Percentiles rank a stretch among this genome's conserved stretches.
These are phyloP conservation scores for Pantelozetes paolii DNA, from an alignment of 2,888 invertebrate genomes.

Conservation along the genomic window DNA sequence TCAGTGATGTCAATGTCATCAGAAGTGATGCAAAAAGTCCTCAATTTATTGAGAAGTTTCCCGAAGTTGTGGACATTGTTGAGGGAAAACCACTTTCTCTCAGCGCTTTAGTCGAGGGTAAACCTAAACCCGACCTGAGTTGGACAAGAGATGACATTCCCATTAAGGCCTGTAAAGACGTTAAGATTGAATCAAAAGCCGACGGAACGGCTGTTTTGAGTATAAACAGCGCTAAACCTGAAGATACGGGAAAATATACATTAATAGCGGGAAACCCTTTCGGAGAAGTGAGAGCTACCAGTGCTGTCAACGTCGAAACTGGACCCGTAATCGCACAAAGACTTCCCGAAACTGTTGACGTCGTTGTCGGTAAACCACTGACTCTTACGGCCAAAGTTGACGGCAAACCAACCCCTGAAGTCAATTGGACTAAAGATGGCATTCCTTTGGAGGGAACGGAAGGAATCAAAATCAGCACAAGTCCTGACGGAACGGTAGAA, in stretches of 20 bases:
- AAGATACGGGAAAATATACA: slow-evolving; percentile 79
- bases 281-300: slow-evolving; percentile 58
- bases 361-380: slow-evolving; percentile 45
- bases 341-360: slow-evolving; percentile 19
- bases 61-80: slow-evolving; percentile 63
- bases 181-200: slow-evolving; percentile 61
- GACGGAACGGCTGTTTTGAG: slow-evolving; percentile 70
- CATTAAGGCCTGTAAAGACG: not conserved
- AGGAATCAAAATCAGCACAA: slow-evolving; percentile 49
- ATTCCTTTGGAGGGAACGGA: slow-evolving; percentile 41
- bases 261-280: slow-evolving; percentile 69
- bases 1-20: slow-evolving; percentile 33
- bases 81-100: slow-evolving; percentile 70
- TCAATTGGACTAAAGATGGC: slow-evolving; percentile 64
- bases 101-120: slow-evolving; percentile 70
- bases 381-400: slow-evolving; percentile 58
- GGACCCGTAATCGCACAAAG: slow-evolving; percentile 54
- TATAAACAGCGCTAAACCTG: slow-evolving; percentile 56
- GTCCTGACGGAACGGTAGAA: slow-evolving; percentile 58
- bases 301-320: slow-evolving; percentile 50
- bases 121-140: slow-evolving; percentile 87
- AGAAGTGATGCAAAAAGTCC: slow-evolving; percentile 53
- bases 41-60: slow-evolving; percentile 15
- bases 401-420: slow-evolving; percentile 77
- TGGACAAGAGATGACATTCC: slow-evolving; percentile 57